Evolutionary conservation across 1,140 invertebrate genomes (phyloP), one percentile per base, ranked within the genome.

Genomic region (Heliconius hewitsoni): DNA sequence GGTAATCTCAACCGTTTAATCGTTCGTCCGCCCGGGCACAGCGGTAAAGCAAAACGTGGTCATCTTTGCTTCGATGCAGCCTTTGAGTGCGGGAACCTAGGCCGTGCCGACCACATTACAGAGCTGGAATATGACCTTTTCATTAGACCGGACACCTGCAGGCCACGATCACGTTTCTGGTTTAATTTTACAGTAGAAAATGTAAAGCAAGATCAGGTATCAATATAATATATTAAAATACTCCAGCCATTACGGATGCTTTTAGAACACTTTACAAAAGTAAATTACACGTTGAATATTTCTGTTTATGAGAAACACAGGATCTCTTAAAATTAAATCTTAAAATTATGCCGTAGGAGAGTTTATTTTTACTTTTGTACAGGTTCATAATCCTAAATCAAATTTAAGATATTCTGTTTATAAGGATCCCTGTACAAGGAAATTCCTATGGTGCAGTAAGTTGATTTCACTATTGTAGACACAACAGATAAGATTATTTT

Each of bases 141-240:
- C 94, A 97, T 99, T 57, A 95, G 99, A 72, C 99, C 99, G 0
- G 99, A 99, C 92, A 99, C 98, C 0, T 99, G 98, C 91, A 98
- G 98, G 92, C 98, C 98, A 0, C 96, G 98, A 46, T 96, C 98
- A 76, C 95, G 99, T 60, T 97, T 99, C 78, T 99, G 99, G 99
- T 99, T 99, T 92, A 99, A 99, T 93, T 99, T 99, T 89, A 98
- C 98, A 1, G 98, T 99, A 16, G 98, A 99, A 91, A 99, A 99
- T 95, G 98, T 98, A 0, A 97, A 97, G 82, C 95, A 97, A 42
- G 98, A 99, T 91, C 99, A 98, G 96, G 97, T 97, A 91, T 83
- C 81, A 60, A 74, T 42, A 27, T 55, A 19, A 55, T 74, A 50
- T 55, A 19, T 55, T 55, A 55, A 55, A 19, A n/a, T n/a, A 16